Base-by-base conservation (phyloP, 2,113 vertebrate species). In the Paralichthys olivaceus region DNA sequence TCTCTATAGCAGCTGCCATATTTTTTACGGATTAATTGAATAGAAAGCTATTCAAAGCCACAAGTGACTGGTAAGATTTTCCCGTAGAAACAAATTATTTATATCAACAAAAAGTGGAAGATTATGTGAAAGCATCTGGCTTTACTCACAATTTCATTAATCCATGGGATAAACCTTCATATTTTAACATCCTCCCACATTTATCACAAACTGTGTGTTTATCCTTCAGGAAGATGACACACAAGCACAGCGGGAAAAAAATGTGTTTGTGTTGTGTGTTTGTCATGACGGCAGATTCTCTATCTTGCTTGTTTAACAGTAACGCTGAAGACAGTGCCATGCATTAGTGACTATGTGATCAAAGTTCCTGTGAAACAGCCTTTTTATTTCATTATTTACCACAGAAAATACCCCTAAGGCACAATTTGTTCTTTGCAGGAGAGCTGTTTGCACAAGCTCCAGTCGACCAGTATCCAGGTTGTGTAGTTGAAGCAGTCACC, bases 401-500 rank as follows among this genome's bases (percentile, higher is more conserved):
- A 1, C 43, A 64, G 26, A 32, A 69, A 75, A 22, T 45, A 56
- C 54, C 26, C 47, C 32, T 4, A 4, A 26, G 22, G 17, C 28
- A 59, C 5, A 29, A 19, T 67, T 22, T 84, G 7, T 64, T 77
- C 2, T 67, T 67, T 90, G 3, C 89, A 99, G 97, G 98, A 45
- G 98, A 99, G 76, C 94, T 99, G 54, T 99, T 98, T 76, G 98
- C 98, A 11, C 97, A 99, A 90, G 96, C 97, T 0, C 94, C 96
- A 0, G 96, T 99, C 58, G 96, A 98, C 5, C 94, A 98, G 93
- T 99, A 98, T 90, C 98, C 98, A 0, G 95, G 97, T 1, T 76
- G 84, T 0, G 94, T 93, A 0, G 96, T 99, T 68, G 98, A 99
- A 89, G 81, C 94, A 0, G 98, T 99, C 61, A 95, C 94, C 0